Evolutionary conservation across 2,888 invertebrate species (phyloP).

Genomic region (Hemithea aestivaria): DNA sequence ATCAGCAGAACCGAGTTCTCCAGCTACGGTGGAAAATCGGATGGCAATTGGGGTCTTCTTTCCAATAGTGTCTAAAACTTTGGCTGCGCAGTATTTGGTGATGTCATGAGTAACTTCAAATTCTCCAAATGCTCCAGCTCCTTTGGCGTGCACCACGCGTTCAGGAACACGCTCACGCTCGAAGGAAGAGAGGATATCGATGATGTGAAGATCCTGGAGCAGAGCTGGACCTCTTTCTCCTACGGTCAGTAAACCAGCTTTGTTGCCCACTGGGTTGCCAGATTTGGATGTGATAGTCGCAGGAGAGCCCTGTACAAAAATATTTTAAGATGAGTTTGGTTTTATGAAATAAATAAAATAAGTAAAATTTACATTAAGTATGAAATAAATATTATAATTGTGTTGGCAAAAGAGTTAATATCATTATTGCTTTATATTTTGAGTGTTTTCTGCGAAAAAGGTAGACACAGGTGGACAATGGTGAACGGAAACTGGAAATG

Average conservation of each 20-base stretch:
- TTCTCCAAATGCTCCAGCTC: slow-evolving; percentile 93
- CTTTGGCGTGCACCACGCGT: slow-evolving; percentile 97
- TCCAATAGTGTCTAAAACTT: slow-evolving; percentile 86
- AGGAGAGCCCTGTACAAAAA: slow-evolving; percentile 70
- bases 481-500: too few species aligned
- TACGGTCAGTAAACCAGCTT: slow-evolving; percentile 87
- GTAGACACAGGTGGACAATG: too few species aligned
- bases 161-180: slow-evolving; percentile 96
- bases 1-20: slow-evolving; percentile 94
- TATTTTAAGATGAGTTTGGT: too few species aligned
- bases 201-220: slow-evolving; percentile 88
- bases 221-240: slow-evolving; percentile 93
- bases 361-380: too few species aligned
- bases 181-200: slow-evolving; percentile 91
- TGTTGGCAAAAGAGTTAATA: too few species aligned
- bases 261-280: slow-evolving; percentile 90
- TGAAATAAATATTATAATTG: too few species aligned
- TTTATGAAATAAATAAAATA: slow-evolving; percentile 4
- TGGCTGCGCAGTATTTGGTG: slow-evolving; percentile 87
- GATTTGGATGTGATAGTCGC: slow-evolving; percentile 86
- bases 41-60: slow-evolving; percentile 89
- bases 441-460: too few species aligned
- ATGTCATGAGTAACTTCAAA: slow-evolving; percentile 95
- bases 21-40: slow-evolving; percentile 92
- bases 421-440: too few species aligned